Percentiles rank a stretch among this genome's conserved stretches.
phyloP scores from a whole-genome alignment of 2,888 invertebrate genomes.

The Chironomus tentans region DNA sequence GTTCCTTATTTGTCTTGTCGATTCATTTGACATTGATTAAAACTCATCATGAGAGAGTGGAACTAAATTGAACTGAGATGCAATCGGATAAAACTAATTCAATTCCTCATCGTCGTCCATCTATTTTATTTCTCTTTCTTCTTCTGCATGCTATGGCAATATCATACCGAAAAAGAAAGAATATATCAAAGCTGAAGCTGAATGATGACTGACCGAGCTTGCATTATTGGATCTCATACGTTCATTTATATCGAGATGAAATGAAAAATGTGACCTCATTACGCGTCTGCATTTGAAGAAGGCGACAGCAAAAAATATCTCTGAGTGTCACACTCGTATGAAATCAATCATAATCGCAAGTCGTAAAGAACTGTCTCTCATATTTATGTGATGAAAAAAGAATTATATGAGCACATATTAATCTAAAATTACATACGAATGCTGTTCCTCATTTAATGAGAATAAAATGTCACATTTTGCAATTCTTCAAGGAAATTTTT shows the following conservation, averaged over 20 bases:
- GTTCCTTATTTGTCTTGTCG: background rate
- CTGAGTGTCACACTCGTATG: slow-evolving; percentile 8
- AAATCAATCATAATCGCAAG: slow-evolving; percentile 9
- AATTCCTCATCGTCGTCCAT: background rate
- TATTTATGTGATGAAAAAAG: too few species aligned
- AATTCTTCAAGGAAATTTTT: too few species aligned
- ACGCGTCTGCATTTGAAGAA: background rate
- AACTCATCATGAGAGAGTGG: slow-evolving; percentile 1
- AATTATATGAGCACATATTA: too few species aligned
- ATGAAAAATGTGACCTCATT: slow-evolving; percentile 16
- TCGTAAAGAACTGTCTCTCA: too few species aligned
- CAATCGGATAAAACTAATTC: slow-evolving; percentile 2
- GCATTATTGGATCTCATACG: slow-evolving; percentile 1
- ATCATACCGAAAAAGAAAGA: too few species aligned
- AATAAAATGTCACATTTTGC: too few species aligned
- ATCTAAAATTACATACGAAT: too few species aligned
- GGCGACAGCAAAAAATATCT: background rate
- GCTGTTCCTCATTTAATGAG: too few species aligned
- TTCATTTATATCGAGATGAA: background rate
- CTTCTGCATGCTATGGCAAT: background rate
- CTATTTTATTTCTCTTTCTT: background rate
- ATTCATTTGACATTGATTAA: slow-evolving; percentile 14
- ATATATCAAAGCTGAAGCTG: too few species aligned
- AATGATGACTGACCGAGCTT: background rate
- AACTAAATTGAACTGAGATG: background rate